Conservation (phyloP, 2,797 vertebrate species). For the Fratercula arctica region DNA sequence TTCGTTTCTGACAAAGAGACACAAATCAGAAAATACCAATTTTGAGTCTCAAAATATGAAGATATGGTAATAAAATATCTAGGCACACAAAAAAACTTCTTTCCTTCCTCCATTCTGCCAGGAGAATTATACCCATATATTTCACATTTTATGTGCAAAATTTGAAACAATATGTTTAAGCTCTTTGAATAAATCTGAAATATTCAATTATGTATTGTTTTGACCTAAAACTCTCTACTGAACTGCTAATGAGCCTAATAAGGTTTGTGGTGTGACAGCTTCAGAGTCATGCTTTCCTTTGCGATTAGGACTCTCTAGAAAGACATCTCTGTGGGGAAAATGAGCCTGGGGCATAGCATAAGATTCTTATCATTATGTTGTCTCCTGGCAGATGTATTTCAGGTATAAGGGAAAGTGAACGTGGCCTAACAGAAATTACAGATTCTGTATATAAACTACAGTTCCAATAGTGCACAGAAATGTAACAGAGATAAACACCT, state of each 20-base stretch:
- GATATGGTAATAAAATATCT: rapidly evolving
- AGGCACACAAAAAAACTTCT: neutral
- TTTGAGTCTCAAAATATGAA: neutral
- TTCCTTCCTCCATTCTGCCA: neutral
- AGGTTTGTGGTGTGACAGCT: neutral
- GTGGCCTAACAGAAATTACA: neutral
- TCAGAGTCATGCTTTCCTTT: neutral
- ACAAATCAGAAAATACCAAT: neutral
- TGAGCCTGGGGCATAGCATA: neutral
- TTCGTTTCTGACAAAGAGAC: neutral
- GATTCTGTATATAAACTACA: neutral
- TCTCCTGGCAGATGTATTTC: neutral
- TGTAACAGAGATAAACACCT: neutral
- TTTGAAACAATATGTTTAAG: neutral
- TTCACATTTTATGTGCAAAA: neutral
- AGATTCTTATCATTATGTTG: neutral
- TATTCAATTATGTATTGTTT: neutral
- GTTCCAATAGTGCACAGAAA: neutral
- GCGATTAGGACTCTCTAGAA: neutral
- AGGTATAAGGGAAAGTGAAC: neutral
- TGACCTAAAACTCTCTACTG: neutral
- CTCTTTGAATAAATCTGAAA: neutral
- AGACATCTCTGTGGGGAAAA: neutral
- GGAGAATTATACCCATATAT: neutral
- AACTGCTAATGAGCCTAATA: neutral